Evolutionary conservation across 1,140 invertebrate genomes (phyloP), one percentile per base, ranked within the genome.

Genomic region (Neodiprion fabricii): DNA sequence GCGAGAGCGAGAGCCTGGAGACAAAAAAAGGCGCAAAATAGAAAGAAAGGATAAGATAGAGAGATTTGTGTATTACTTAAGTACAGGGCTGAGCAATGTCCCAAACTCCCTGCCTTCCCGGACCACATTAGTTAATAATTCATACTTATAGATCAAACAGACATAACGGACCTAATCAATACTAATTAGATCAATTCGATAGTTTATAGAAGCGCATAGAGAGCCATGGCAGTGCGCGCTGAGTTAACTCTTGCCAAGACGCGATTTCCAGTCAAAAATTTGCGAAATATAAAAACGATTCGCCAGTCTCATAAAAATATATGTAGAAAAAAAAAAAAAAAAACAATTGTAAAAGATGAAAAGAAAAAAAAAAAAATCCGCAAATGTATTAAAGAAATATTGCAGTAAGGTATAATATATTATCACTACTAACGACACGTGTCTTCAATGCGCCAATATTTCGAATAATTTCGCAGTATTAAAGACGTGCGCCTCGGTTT

Each of bases 201-300:
- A 65, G 12, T 74, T 74, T 66, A 76, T 70, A 68, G 71, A 74
- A 73, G 71, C 74, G 75, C 77, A 77, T 72, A 75, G 67, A 78
- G 73, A 81, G 77, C 74, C 78, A 76, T 76, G 79, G 79, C 79
- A 80, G 79, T 79, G 79, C 76, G 78, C 78, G 79, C 80, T 78
- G 77, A 75, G 75, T 14, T 65, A 21, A 65, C 61, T 17, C 17
- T 17, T 14, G 12, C 17, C 7, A 65, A 65, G 61, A 65, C 12
- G 61, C 12, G 61, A 40, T 40, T 3, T 40, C 28, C 5, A 40
- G 28, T 5, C 28, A 40, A 40, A 40, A 40, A 40, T 40, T 40
- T 40, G 28, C 28, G 28, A 40, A 40, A 40, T 40, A 40, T 40
- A 40, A 40, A 40, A 40, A 14, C 12, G 17, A 14, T 65, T 65